These are phyloP conservation scores for Leptinotarsa lineolata DNA, from an alignment of 1,140 invertebrate genomes.

Conservation along the genomic window DNA sequence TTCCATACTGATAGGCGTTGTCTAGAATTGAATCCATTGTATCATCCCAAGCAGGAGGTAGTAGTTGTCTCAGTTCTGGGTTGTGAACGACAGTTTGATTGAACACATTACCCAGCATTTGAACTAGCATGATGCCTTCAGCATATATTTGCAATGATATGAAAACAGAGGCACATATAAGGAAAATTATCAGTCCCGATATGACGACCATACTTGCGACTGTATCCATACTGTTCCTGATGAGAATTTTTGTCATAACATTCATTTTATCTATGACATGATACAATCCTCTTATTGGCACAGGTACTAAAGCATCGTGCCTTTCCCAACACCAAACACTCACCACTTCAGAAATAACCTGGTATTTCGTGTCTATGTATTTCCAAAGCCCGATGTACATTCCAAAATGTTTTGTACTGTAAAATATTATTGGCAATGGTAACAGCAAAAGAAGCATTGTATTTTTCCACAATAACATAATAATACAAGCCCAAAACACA, in stretches of 20 bases:
- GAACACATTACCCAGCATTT: slow-evolving; percentile 84
- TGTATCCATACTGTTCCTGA: slow-evolving; percentile 63
- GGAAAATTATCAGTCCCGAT: slow-evolving; percentile 61
- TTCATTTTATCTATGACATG: slow-evolving; percentile 60
- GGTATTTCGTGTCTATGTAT: slow-evolving; percentile 50
- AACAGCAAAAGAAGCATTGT: slow-evolving; percentile 71
- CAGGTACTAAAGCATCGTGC: slow-evolving; percentile 61
- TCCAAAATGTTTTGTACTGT: slow-evolving; percentile 64
- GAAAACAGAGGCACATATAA: slow-evolving; percentile 62
- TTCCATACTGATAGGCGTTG: slow-evolving; percentile 89
- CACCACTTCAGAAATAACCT: slow-evolving; percentile 41
- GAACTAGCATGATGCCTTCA: slow-evolving; percentile 91
- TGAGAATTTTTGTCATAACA: slow-evolving; percentile 55
- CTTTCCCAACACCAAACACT: slow-evolving; percentile 52
- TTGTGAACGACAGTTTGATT: slow-evolving; percentile 89
- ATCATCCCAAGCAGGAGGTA: slow-evolving; percentile 77
- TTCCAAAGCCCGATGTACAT: slow-evolving; percentile 59
- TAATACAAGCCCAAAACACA: slow-evolving; percentile 69
- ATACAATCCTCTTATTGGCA: slow-evolving; percentile 60
- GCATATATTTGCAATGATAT: slow-evolving; percentile 80
- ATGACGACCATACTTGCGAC: slow-evolving; percentile 65
- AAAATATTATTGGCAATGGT: slow-evolving; percentile 68
- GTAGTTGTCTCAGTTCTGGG: slow-evolving; percentile 76
- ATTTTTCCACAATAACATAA: slow-evolving; percentile 74
- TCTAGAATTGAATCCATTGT: slow-evolving; percentile 85